A percentile compares a stretch with the other conserved stretches of the same genome.
Conservation (phyloP, 2,888 invertebrate species). For the Emmelina monodactyla region DNA sequence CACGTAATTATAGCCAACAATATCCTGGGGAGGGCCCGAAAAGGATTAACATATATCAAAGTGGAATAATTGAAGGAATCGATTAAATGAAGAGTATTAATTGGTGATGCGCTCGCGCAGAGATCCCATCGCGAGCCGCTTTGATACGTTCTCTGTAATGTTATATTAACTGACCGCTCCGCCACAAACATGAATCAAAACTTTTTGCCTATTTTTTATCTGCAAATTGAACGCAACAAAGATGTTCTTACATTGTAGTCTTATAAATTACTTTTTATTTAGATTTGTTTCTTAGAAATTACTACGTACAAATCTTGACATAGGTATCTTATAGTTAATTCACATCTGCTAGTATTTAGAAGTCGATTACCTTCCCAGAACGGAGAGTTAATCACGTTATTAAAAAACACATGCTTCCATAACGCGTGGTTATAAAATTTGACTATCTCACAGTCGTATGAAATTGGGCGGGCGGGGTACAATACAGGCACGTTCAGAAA, state of each 20-base stretch:
- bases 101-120: constrained; percentile 58
- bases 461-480: constrained; percentile 30
- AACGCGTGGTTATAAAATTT: too few species aligned
- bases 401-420: too few species aligned
- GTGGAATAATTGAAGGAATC: constrained; percentile 64
- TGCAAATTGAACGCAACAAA: too few species aligned
- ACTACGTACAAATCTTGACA: too few species aligned
- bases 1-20: constrained; percentile 64
- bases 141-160: constrained; percentile 28
- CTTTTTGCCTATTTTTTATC: too few species aligned
- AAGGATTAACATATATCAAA: constrained; percentile 63
- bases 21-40: constrained; percentile 57
- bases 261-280: too few species aligned
- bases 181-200: not conserved
- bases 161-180: constrained; percentile 24
- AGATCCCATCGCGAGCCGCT: constrained; percentile 35
- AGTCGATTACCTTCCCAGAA: too few species aligned
- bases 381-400: too few species aligned
- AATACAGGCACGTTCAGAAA: constrained; percentile 63
- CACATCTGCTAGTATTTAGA: too few species aligned
- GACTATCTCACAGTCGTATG: constrained; percentile 19
- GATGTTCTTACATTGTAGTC: too few species aligned
- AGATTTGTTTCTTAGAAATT: too few species aligned
- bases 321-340: too few species aligned
- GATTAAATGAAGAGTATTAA: constrained; percentile 65